Evolutionary conservation across 2,113 vertebrate species (phyloP).

Genomic region (Hyaena hyaena): DNA sequence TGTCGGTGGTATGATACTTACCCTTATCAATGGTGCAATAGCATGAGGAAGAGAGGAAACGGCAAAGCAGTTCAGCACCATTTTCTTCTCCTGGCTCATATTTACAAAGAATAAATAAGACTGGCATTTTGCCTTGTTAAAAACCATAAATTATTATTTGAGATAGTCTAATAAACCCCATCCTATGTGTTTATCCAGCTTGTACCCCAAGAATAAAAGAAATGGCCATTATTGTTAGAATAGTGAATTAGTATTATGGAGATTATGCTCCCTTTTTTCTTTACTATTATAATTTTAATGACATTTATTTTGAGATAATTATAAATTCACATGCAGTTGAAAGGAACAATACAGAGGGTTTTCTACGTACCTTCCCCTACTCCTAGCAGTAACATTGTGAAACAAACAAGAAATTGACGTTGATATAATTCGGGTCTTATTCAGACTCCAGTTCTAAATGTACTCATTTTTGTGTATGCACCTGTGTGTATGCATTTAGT

Average conservation of each 20-base stretch:
- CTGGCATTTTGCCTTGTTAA: neutral
- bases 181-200: neutral
- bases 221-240: neutral
- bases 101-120: conserved; percentile 11
- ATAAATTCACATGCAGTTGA: neutral
- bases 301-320: conserved; percentile 35
- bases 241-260: neutral
- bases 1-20: neutral
- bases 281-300: conserved; percentile 8
- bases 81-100: neutral
- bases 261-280: neutral
- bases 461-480: neutral
- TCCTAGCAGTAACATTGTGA: neutral
- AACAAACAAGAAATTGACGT: conserved; percentile 26
- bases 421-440: neutral
- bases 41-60: neutral
- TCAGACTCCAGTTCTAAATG: neutral
- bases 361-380: neutral
- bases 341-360: neutral
- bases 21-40: neutral
- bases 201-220: neutral
- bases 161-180: neutral
- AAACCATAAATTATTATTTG: neutral
- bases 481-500: neutral
- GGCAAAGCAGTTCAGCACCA: neutral